Conservation (phyloP, 2,888 invertebrate species). For the Aphrophora alni region DNA sequence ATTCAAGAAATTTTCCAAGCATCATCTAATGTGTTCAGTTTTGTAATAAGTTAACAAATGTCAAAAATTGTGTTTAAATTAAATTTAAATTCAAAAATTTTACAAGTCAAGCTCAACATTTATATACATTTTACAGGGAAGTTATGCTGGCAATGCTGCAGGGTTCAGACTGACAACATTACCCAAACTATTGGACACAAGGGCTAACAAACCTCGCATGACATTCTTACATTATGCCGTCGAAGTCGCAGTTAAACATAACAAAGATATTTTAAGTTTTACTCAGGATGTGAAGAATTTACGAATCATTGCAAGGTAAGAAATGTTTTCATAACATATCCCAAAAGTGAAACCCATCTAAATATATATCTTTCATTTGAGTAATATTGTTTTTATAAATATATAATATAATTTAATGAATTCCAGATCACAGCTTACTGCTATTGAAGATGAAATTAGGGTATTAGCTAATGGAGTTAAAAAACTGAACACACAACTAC, state of each 20-base stretch:
- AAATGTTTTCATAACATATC: neutral
- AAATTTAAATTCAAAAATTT: too few species aligned
- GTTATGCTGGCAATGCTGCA: constrained; percentile 62
- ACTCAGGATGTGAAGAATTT: constrained; percentile 53
- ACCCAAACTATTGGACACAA: constrained; percentile 59
- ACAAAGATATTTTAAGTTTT: constrained; percentile 56
- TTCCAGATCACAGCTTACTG: constrained; percentile 40
- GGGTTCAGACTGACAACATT: constrained; percentile 61
- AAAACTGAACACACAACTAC: constrained; percentile 30
- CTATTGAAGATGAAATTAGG: constrained; percentile 45
- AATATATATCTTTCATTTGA: neutral
- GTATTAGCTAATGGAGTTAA: constrained; percentile 35
- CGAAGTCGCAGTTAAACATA: constrained; percentile 56
- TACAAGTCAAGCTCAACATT: too few species aligned
- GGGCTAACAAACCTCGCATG: constrained; percentile 60
- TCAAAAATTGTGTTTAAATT: too few species aligned
- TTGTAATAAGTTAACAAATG: too few species aligned
- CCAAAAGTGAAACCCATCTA: neutral
- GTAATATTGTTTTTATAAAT: neutral
- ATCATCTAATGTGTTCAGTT: too few species aligned
- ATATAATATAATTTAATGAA: too few species aligned
- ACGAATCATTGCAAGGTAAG: constrained; percentile 45
- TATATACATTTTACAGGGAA: constrained; percentile 59
- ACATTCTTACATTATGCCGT: constrained; percentile 62
- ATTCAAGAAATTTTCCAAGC: too few species aligned